phyloP scores from a whole-genome alignment of 2,113 vertebrate species.

The Burhinus bistriatus region DNA sequence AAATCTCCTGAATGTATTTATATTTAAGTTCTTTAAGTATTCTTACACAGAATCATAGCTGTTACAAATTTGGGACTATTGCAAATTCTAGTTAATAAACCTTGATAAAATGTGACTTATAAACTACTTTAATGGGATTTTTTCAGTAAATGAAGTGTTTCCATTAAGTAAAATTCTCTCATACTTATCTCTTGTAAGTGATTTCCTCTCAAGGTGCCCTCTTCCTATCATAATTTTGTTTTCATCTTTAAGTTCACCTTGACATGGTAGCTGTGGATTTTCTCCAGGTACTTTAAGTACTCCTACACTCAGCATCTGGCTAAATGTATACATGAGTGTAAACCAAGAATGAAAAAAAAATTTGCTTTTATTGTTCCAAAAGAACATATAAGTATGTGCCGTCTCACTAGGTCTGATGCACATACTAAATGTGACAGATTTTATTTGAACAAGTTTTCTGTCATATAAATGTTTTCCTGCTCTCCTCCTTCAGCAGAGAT shows the following conservation, averaged over 20 bases:
- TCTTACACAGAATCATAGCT: neutral
- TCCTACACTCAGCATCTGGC: neutral
- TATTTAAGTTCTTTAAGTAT: neutral
- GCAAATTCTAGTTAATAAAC: neutral
- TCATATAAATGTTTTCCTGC: neutral
- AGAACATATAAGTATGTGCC: neutral
- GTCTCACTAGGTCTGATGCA: neutral
- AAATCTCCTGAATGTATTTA: neutral
- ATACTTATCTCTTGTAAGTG: neutral
- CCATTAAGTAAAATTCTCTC: neutral
- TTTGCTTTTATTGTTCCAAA: neutral
- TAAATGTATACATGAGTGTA: neutral
- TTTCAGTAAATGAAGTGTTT: neutral
- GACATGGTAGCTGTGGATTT: neutral
- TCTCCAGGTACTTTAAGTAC: neutral
- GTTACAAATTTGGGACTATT: neutral
- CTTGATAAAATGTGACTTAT: neutral
- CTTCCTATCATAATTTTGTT: neutral
- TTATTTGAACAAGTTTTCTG: neutral
- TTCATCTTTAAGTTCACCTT: neutral
- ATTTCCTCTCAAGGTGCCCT: neutral
- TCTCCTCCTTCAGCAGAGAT: neutral
- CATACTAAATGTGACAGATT: neutral
- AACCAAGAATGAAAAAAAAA: neutral
- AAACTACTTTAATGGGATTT: neutral